Evolutionary conservation across 2,888 invertebrate genomes (phyloP).

Genomic region (Tetragnatha montana): DNA sequence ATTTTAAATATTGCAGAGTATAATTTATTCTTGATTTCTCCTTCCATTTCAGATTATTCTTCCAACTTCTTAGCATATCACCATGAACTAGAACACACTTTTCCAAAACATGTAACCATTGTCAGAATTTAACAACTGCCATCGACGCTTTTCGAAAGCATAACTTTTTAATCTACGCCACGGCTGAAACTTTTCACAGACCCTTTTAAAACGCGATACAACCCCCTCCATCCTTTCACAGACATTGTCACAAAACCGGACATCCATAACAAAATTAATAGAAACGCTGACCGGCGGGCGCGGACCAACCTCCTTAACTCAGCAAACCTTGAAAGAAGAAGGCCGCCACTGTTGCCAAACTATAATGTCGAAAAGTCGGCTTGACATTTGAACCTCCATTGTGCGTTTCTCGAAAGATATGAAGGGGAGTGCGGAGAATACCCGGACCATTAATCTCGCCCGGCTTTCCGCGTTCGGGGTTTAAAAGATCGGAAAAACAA

Average conservation of each 20-base stretch:
- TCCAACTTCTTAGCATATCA: too few species aligned
- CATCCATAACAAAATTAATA: neutral
- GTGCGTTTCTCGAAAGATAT: slow-evolving; percentile 31
- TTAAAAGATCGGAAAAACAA: slow-evolving; percentile 60
- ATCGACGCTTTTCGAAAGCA: too few species aligned
- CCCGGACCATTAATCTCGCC: slow-evolving; percentile 54
- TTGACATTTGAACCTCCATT: slow-evolving; percentile 46
- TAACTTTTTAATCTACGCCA: too few species aligned
- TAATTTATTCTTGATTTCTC: too few species aligned
- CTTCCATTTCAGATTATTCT: too few species aligned
- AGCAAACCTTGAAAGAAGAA: neutral
- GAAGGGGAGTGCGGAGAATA: slow-evolving; percentile 6
- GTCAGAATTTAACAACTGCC: too few species aligned
- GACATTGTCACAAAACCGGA: neutral
- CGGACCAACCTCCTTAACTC: neutral
- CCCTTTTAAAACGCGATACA: too few species aligned
- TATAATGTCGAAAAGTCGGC: slow-evolving; percentile 41
- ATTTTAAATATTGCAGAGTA: too few species aligned
- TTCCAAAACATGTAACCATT: too few species aligned
- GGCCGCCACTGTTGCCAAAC: neutral
- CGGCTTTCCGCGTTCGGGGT: slow-evolving; percentile 61
- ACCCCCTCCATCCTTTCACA: too few species aligned
- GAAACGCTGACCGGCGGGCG: neutral
- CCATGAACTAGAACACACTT: too few species aligned
- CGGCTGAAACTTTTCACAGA: too few species aligned